phyloP scores from a whole-genome alignment of 1,140 invertebrate genomes.

The Drosophila burlai region DNA sequence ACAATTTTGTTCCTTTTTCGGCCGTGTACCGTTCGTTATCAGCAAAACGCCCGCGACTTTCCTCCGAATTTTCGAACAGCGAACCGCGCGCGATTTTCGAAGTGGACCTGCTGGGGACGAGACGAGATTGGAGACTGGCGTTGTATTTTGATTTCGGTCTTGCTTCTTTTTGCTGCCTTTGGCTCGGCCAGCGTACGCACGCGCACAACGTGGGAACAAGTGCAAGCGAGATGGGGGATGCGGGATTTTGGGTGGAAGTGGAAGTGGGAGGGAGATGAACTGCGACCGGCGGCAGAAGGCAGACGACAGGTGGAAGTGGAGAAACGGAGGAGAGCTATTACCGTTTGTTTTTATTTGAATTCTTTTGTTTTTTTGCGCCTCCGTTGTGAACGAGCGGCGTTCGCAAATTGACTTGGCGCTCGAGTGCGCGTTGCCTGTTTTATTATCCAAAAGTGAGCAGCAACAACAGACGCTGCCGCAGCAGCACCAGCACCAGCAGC shows the following conservation, averaged over 20 bases:
- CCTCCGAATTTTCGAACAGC: constrained; percentile 15
- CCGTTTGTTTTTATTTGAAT: constrained; percentile 51
- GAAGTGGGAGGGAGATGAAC: constrained; percentile 8
- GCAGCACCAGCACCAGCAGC: constrained; percentile 30
- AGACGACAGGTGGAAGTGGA: constrained; percentile 1
- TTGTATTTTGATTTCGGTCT: constrained; percentile 39
- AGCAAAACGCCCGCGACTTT: constrained; percentile 33
- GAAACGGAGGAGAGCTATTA: constrained; percentile 28
- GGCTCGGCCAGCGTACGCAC: constrained; percentile 44
- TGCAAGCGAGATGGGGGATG: constrained; percentile 11
- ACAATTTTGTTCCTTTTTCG: constrained; percentile 5
- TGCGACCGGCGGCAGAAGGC: constrained; percentile 4
- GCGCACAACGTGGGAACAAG: constrained; percentile 45
- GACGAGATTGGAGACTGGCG: constrained; percentile 67
- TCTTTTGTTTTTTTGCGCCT: constrained; percentile 56
- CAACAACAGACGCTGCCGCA: constrained; percentile 48
- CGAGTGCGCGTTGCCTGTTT: constrained; percentile 81
- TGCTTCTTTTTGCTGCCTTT: constrained; percentile 12
- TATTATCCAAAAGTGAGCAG: constrained; percentile 81
- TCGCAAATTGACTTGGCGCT: constrained; percentile 83
- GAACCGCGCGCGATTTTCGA: constrained; percentile 40
- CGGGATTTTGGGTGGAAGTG: neutral
- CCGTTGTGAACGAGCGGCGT: constrained; percentile 75
- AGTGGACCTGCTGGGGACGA: constrained; percentile 70
- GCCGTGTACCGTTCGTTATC: constrained; percentile 18